Evolutionary conservation across 53 echinoderm and acorn worm genomes (phyloP), one percentile per base, ranked within the genome.

Genomic region (Holothuria scabra): DNA sequence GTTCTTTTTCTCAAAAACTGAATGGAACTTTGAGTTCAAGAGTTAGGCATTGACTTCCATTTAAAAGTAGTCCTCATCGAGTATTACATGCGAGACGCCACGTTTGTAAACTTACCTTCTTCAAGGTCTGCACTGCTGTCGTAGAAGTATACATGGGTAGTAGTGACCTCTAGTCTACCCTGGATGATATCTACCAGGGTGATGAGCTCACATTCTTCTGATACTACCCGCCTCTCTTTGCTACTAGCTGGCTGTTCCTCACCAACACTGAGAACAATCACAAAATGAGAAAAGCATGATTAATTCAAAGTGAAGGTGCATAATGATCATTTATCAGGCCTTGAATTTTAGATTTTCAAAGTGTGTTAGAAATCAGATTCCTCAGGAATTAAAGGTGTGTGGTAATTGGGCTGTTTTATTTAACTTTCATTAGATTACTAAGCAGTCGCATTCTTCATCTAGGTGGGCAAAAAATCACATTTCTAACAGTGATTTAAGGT

Each of bases 101-200:
- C 0, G 41, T 41, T 5, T 22, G 5, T 6, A 41, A 46, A 20
- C 67, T 90, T 57, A 91, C 93, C 90, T 84, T 93, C 99, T 20
- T 94, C 94, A 46, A 94, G 94, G 71, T 97, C 94, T 1, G 89
- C 92, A 33, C 89, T 95, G 24, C 79, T 94, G 74, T 97, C 99
- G 78, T 94, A 94, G 90, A 97, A 97, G 92, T 92, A 94, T 82
- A 97, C 91, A 66, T 97, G 94, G 12, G 94, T 94, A 0, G 94
- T 91, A 0, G 90, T 94, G 56, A 92, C 90, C 66, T 92, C 94
- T 49, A 95, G 92, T 48, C 91, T 91, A 65, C 99, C 99, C 25
- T 88, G 92, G 14, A 95, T 93, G 79, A 93, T 89, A 35, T 93
- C 95, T 24, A 99, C 87, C 62, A 99, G 57, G 21, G 99, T 99